Conservation (phyloP, 2,797 vertebrate genomes). For the Fratercula arctica region DNA sequence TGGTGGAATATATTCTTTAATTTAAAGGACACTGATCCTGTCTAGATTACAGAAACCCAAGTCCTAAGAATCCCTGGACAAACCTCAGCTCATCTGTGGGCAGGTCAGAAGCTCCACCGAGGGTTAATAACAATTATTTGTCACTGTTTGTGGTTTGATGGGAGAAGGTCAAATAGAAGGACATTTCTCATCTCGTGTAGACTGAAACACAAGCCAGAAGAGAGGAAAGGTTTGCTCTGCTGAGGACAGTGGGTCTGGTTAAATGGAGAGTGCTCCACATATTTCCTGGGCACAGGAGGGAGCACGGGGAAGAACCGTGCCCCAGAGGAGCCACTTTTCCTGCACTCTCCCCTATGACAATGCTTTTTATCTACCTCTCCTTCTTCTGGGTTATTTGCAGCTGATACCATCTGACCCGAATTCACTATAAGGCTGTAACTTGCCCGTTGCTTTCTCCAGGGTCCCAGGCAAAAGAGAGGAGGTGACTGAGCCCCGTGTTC, state of each 20-base stretch:
- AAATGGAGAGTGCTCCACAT: background rate
- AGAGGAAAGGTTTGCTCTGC: background rate
- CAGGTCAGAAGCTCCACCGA: background rate
- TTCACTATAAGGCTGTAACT: background rate
- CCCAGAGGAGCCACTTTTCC: background rate
- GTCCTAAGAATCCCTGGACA: background rate
- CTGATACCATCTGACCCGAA: background rate
- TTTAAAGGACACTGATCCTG: background rate
- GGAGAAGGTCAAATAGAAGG: background rate
- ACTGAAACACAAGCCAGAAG: background rate
- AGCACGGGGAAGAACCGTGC: fast-evolving
- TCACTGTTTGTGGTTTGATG: background rate
- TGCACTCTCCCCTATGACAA: background rate
- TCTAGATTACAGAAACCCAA: background rate
- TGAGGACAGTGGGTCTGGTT: background rate
- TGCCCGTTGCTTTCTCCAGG: background rate
- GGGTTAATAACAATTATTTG: background rate
- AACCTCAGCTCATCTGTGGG: background rate
- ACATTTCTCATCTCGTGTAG: background rate
- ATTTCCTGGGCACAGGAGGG: background rate
- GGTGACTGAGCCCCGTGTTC: background rate
- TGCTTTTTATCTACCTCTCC: background rate
- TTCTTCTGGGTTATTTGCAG: background rate
- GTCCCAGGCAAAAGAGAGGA: background rate
- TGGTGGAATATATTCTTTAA: background rate